Base-by-base conservation (phyloP, 2,797 vertebrate genomes). In the Oophaga sylvatica region DNA sequence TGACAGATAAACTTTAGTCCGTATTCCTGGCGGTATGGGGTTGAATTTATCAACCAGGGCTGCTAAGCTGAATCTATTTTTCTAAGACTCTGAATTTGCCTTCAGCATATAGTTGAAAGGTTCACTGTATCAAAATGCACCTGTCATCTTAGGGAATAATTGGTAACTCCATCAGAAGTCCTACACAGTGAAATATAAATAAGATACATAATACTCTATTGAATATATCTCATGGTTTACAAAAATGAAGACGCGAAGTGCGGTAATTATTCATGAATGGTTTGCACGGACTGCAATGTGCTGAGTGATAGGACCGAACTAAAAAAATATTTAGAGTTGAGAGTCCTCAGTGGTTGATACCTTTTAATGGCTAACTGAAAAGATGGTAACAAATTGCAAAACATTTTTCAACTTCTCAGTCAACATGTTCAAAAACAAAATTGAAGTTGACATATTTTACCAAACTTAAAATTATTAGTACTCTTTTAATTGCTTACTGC, bases 11-110 rank as follows among this genome's bases (percentile, higher is more conserved):
- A 5, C 79, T 80, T 86, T 86, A 70, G 63, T 41, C 57, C 9
- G 7, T 29, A 81, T 81, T 87, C 85, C 70, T 70, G 65, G 29
- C 10, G 68, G 70, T 73, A 57, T 75, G 35, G 22, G n/a, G 63
- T 56, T 59, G 59, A 31, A 75, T 65, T 73, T 81, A 76, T 81
- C 63, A 86, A 48, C 57, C n/a, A 75, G 35, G 29, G 73, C 78
- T 81, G 63, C 85, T 63, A 48, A n/a, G 1, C 79, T 15, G 35
- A 57, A 19, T 63, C 80, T 71, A 73, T 68, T 48, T 71, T 71
- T 84, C n/a, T 48, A 81, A 87, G 85, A 87, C 62, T 81, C 86
- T 57, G 45, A 78, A 79, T 87, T 83, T 78, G 86, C 86, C 63
- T 60, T 87, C 53, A 80, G 82, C 77, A 65, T 60, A 75, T 65